phyloP scores from a whole-genome alignment of 23 tunicate species.

The Botrylloides violaceus region DNA sequence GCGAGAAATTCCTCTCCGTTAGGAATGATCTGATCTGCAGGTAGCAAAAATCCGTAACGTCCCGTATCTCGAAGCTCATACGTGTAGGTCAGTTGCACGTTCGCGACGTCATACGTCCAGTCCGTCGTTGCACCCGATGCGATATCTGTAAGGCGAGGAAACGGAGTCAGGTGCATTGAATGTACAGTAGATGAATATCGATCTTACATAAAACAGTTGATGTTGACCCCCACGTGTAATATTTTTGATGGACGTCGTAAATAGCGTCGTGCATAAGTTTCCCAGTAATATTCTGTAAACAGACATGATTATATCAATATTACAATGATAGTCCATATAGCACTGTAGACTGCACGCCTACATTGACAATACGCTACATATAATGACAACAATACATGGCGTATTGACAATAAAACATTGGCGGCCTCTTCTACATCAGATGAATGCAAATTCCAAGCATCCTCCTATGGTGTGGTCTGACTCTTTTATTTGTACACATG shows the following conservation, averaged over 20 bases:
- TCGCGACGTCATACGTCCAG: constrained; percentile 13
- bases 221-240: constrained; percentile 42
- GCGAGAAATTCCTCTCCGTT: constrained; percentile 24
- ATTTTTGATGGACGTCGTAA: constrained; percentile 18
- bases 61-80: constrained; percentile 24
- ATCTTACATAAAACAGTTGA: constrained; percentile 51
- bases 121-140: constrained; percentile 22
- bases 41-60: constrained; percentile 18
- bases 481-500: no score
- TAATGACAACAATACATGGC: no score
- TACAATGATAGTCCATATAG: no score
- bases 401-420: no score
- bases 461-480: no score
- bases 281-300: constrained; percentile 30
- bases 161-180: no score
- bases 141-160: not conserved
- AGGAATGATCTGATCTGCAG: constrained; percentile 35
- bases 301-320: not conserved
- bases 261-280: constrained; percentile 56
- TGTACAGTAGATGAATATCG: no score
- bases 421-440: no score
- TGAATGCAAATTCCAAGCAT: no score
- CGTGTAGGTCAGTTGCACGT: not conserved
- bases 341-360: no score
- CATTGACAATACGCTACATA: no score